These are phyloP conservation scores for Trichomalopsis sarcophagae DNA, from an alignment of 1,140 invertebrate genomes.

Conservation along the genomic window DNA sequence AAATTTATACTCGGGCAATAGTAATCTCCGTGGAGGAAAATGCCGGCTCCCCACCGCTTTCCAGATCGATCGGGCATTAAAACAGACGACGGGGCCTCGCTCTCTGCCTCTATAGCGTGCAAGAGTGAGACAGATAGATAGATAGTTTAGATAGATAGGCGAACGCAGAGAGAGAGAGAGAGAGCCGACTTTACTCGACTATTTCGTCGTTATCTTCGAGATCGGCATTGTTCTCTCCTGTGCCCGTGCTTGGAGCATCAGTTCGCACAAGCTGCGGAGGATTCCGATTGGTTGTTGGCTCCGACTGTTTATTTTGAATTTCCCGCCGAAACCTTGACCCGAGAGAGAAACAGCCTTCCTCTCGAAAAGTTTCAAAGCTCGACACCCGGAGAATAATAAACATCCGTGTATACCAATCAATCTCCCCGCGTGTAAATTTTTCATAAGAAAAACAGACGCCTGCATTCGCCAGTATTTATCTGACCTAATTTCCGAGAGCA, in stretches of 20 bases:
- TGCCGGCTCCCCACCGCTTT: not conserved
- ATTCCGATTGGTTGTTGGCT: not conserved
- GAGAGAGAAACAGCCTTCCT: not conserved
- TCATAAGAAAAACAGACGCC: not conserved
- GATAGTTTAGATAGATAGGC: not conserved
- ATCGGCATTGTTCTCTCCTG: not conserved
- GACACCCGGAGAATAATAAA: not conserved
- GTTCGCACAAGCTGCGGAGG: not conserved
- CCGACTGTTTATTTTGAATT: not conserved
- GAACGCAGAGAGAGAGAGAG: not conserved
- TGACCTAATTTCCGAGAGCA: not conserved
- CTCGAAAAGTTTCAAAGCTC: not conserved
- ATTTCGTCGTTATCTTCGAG: not conserved
- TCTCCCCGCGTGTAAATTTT: not conserved
- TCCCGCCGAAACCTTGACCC: not conserved
- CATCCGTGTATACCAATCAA: not conserved
- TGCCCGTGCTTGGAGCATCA: too few species aligned
- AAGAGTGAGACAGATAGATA: not conserved
- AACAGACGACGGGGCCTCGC: not conserved
- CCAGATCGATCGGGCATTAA: constrained; percentile 26
- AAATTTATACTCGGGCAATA: constrained; percentile 23
- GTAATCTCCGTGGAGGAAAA: constrained; percentile 1
- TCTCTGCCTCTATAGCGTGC: not conserved
- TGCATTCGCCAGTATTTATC: not conserved
- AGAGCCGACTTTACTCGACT: not conserved